A percentile compares a stretch with the other conserved stretches of the same genome.
Conservation (phyloP, 2,113 vertebrate genomes). For the Pungitius pungitius region DNA sequence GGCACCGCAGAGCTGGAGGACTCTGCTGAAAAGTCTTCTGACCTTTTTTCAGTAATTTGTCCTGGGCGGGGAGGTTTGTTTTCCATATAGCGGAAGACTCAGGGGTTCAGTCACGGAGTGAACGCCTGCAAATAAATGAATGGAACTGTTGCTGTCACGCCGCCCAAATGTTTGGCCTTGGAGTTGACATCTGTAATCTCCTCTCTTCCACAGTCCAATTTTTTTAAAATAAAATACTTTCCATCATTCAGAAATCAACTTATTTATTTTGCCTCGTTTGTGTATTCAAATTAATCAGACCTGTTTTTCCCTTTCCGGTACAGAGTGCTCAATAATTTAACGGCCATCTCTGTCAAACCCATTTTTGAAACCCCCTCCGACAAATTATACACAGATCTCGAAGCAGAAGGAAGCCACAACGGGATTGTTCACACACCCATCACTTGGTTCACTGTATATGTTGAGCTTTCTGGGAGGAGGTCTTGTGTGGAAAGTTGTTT, state of each 20-base stretch:
- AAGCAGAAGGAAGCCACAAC: slow-evolving; percentile 38
- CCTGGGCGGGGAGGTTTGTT: slow-evolving; percentile 51
- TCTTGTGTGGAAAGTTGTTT: slow-evolving; percentile 30
- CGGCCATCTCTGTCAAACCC: slow-evolving; percentile 51
- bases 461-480: slow-evolving; percentile 7
- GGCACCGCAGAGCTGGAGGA: slow-evolving; percentile 32
- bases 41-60: slow-evolving; percentile 63
- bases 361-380: slow-evolving; percentile 35
- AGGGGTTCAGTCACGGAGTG: slow-evolving; percentile 23
- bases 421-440: slow-evolving; percentile 35
- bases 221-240: slow-evolving; percentile 24
- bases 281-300: no score
- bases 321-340: slow-evolving; percentile 66
- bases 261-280: slow-evolving; percentile 1
- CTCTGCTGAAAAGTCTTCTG: slow-evolving; percentile 55
- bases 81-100: slow-evolving; percentile 34
- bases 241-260: slow-evolving; percentile 1
- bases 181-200: slow-evolving; percentile 51
- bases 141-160: slow-evolving; percentile 35
- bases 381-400: slow-evolving; percentile 58
- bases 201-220: slow-evolving; percentile 16
- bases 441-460: neutral
- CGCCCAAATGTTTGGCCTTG: slow-evolving; percentile 39
- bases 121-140: slow-evolving; percentile 39
- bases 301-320: slow-evolving; percentile 50